Evolutionary conservation across 2,113 vertebrate species (phyloP).

Genomic region (Sinocyclocheilus anophthalmus): DNA sequence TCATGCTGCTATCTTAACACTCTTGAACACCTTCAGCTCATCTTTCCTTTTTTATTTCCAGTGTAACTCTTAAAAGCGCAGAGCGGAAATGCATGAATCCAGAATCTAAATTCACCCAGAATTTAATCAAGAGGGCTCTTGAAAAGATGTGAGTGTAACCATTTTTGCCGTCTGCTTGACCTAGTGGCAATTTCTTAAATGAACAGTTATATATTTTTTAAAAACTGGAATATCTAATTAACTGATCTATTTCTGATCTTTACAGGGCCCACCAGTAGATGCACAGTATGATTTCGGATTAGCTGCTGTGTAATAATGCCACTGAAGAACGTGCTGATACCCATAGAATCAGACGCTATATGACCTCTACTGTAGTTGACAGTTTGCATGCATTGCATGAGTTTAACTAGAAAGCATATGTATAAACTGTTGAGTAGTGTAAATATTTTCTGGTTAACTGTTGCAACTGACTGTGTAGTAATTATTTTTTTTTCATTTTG

Average conservation of each 20-base stretch:
- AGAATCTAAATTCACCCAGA: constrained; percentile 40
- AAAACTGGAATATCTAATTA: background rate
- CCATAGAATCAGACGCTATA: background rate
- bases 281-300: background rate
- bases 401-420: background rate
- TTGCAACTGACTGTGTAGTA: background rate
- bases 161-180: background rate
- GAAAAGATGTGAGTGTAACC: constrained; percentile 39
- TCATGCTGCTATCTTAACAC: background rate
- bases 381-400: background rate
- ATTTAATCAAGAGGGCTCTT: constrained; percentile 5
- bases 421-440: background rate
- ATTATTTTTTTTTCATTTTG: background rate
- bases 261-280: background rate
- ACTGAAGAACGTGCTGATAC: background rate
- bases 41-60: constrained; percentile 35
- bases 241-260: background rate
- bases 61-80: constrained; percentile 42
- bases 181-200: background rate
- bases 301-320: background rate
- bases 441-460: background rate
- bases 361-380: background rate
- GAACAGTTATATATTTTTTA: background rate
- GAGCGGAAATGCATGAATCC: constrained; percentile 44
- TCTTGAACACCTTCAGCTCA: background rate